These are phyloP conservation scores for Pogonophryne albipinna DNA, from an alignment of 2,797 vertebrate genomes.

Conservation along the genomic window DNA sequence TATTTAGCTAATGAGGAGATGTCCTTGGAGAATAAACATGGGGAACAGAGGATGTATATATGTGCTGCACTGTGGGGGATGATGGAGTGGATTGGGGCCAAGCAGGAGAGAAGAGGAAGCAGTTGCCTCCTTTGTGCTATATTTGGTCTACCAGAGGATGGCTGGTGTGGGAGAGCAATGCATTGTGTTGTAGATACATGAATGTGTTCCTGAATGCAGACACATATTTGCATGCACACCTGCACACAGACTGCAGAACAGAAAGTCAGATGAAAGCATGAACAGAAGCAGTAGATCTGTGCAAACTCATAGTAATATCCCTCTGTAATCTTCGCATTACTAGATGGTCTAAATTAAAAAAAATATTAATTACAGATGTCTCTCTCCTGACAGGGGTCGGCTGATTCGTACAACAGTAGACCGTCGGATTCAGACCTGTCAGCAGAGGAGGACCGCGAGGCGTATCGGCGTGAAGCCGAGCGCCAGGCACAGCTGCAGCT, in stretches of 20 bases:
- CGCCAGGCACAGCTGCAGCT: conserved; percentile 97
- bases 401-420: conserved; percentile 97
- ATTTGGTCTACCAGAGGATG: conserved; percentile 83
- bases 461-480: conserved; percentile 95
- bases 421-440: conserved; percentile 99
- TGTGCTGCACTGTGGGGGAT: conserved; percentile 76
- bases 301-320: background rate
- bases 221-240: conserved; percentile 60
- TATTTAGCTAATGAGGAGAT: conserved; percentile 79
- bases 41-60: conserved; percentile 73
- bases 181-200: conserved; percentile 69
- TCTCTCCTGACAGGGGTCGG: conserved; percentile 89
- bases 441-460: conserved; percentile 97
- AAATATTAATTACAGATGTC: conserved; percentile 1
- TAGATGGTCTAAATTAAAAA: conserved; percentile 3
- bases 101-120: conserved; percentile 81
- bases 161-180: conserved; percentile 78
- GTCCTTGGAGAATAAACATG: conserved; percentile 75
- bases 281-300: conserved; percentile 23
- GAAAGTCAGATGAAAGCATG: conserved; percentile 33
- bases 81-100: conserved; percentile 76
- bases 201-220: conserved; percentile 52
- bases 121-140: conserved; percentile 82
- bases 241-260: conserved; percentile 47
- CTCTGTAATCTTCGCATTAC: background rate